A percentile compares a stretch with the other conserved stretches of the same genome.
phyloP scores from a whole-genome alignment of 2,113 vertebrate species.

The Orientallactaga bullata region DNA sequence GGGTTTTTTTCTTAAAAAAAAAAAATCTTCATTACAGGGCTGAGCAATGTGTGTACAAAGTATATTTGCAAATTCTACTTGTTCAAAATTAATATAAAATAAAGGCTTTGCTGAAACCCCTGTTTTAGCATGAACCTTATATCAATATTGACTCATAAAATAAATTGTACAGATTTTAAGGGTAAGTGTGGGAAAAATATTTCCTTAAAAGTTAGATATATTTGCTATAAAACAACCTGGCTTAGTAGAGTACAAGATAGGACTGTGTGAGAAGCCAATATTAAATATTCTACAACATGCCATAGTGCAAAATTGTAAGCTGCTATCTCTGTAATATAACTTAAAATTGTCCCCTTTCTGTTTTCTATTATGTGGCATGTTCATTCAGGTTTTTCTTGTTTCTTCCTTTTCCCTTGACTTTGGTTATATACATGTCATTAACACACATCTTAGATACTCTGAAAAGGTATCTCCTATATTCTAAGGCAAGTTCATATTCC shows the following conservation, averaged over 20 bases:
- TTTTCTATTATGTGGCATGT: background rate
- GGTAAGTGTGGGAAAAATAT: conserved; percentile 34
- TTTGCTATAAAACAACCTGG: conserved; percentile 54
- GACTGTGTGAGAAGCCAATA: background rate
- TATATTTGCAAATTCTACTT: conserved; percentile 34
- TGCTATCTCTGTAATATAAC: background rate
- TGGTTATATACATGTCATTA: background rate
- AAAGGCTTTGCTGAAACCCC: conserved; percentile 22
- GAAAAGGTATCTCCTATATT: conserved; percentile 25
- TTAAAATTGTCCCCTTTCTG: background rate
- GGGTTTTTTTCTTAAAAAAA: too few species aligned
- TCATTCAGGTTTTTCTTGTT: background rate
- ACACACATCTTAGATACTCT: background rate
- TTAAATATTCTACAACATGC: background rate
- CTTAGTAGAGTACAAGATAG: background rate
- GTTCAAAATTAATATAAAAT: conserved; percentile 43
- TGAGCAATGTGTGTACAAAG: conserved; percentile 50
- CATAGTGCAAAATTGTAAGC: background rate
- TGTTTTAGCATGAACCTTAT: conserved; percentile 25
- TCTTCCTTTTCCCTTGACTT: conserved; percentile 16
- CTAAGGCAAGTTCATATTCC: conserved; percentile 21
- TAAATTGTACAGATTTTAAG: conserved; percentile 24
- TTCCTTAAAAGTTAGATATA: conserved; percentile 31
- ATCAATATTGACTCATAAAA: conserved; percentile 46
- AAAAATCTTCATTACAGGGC: conserved; percentile 14